Evolutionary conservation across 2,888 invertebrate genomes (phyloP).

Genomic region (Ornithoptera priamus): DNA sequence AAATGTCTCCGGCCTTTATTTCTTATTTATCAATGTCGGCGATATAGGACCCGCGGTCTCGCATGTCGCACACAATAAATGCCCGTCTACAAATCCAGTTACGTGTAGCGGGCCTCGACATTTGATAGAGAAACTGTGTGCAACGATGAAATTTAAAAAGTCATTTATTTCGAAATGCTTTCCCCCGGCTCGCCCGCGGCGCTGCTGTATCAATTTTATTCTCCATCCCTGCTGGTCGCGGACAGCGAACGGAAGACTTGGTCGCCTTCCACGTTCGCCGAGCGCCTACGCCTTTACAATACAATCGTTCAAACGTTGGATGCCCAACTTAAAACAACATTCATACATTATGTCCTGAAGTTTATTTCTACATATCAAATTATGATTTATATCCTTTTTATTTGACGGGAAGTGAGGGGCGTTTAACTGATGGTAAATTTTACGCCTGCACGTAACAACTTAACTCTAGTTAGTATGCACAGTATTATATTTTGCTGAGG

Average conservation of each 20-base stretch:
- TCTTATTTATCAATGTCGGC: constrained; percentile 55
- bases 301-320: neutral
- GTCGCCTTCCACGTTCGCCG: neutral
- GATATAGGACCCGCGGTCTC: constrained; percentile 69
- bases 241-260: constrained; percentile 5
- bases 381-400: too few species aligned
- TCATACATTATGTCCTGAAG: neutral
- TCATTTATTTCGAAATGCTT: constrained; percentile 80
- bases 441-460: too few species aligned
- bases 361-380: too few species aligned
- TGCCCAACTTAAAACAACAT: neutral
- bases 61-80: constrained; percentile 75
- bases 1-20: constrained; percentile 48
- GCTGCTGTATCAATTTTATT: constrained; percentile 77
- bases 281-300: constrained; percentile 5
- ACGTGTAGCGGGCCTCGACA: constrained; percentile 74
- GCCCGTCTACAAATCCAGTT: constrained; percentile 75
- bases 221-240: constrained; percentile 69
- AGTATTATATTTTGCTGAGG: too few species aligned
- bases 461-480: too few species aligned
- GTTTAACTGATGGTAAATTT: too few species aligned
- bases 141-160: constrained; percentile 81
- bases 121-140: constrained; percentile 80
- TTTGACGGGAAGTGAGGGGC: too few species aligned
- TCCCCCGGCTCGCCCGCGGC: constrained; percentile 76